Evolutionary conservation across 2,797 vertebrate species (phyloP).

Genomic region (Amazona finschi): DNA sequence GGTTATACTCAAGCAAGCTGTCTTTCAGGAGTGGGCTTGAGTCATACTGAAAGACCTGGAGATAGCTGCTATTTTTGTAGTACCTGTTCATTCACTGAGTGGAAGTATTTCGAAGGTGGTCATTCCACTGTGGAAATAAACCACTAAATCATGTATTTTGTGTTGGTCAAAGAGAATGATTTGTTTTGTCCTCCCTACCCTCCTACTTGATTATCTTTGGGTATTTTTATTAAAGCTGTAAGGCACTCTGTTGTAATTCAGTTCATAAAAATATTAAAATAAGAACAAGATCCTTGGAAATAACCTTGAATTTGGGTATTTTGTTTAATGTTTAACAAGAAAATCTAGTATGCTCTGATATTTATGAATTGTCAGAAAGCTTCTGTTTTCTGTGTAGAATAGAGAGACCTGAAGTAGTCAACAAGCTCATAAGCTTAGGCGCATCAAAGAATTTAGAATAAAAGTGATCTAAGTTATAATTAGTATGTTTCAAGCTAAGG

Average conservation of each 20-base stretch:
- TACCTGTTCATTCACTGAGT: background rate
- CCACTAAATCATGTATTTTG: background rate
- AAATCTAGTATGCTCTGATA: background rate
- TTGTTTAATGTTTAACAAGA: background rate
- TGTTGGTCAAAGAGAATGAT: background rate
- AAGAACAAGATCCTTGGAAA: background rate
- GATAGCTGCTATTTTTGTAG: background rate
- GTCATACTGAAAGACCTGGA: background rate
- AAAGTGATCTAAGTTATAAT: background rate
- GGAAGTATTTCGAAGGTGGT: background rate
- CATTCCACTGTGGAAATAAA: background rate
- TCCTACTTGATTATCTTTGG: background rate
- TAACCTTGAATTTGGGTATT: background rate
- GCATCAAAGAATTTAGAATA: background rate
- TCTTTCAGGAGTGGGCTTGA: background rate
- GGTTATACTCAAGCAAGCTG: background rate
- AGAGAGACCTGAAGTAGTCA: background rate
- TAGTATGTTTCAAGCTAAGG: background rate
- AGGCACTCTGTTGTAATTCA: background rate
- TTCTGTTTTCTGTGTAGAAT: background rate
- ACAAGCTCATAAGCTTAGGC: background rate
- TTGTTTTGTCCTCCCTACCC: background rate
- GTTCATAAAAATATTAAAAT: background rate
- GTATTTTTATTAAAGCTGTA: background rate
- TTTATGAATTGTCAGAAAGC: background rate